Evolutionary conservation across 2,888 invertebrate genomes (phyloP), one percentile per base, ranked within the genome.

Genomic region (Drosophila koepferae): DNA sequence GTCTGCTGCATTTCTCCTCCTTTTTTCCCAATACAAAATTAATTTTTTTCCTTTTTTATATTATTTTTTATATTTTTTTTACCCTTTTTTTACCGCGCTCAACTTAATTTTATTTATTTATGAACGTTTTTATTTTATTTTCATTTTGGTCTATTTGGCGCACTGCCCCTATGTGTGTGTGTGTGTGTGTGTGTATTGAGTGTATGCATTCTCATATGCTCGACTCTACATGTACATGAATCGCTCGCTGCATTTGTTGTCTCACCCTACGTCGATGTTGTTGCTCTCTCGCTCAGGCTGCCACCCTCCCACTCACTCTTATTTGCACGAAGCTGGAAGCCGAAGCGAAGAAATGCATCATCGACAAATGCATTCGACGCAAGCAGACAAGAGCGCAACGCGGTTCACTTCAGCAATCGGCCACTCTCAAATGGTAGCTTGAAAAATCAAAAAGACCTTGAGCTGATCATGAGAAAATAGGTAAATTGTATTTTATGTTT

Each of bases 41-140:
- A 62, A 56, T 72, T 65, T 71, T 74, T 68, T 23, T 18, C 55
- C 41, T 55, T 12, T 54, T 65, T 60, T 60, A 59, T 53, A 55
- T 38, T 69, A 74, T 67, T 60, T 69, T 79, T 70, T 44, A 43
- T 55, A 54, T 1, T 65, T 46, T 60, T 63, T 64, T 64, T 75
- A 63, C 68, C 63, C 63, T 61, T 69, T 65, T 71, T 67, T 71
- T 64, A 65, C 49, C 54, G 74, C 77, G 77, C 80, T 85, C 77
- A 84, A 90, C 81, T 91, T 86, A 88, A 83, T 90, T 90, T 91
- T 83, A 86, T 91, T 83, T 89, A 84, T 89, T 89, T 84, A 80
- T 91, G 72, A 36, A 40, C 41, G 38, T 83, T 81, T 81, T 80
- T 79, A 68, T 79, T 89, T 87, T 87, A 72, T 81, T 79, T 86